Evolutionary conservation across 2,113 vertebrate species (phyloP), one percentile per base, ranked within the genome.

Genomic region (Festucalex cinctus): DNA sequence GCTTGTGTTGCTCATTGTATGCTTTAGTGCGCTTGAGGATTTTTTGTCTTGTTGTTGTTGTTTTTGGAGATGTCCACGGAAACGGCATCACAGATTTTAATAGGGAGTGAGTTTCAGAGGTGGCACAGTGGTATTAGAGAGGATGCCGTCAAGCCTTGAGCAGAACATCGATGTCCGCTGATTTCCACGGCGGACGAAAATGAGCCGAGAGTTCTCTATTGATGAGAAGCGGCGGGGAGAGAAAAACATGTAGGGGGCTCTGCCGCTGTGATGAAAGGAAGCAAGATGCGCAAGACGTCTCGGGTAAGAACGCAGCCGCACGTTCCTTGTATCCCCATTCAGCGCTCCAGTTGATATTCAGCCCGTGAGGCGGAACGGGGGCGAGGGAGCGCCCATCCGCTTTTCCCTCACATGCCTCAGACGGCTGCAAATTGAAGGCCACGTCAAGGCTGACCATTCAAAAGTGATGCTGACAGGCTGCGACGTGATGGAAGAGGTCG

Each of bases 361-460:
- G 66, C 75, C 76, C 78, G 75, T 76, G 80, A 79, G 68, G 51
- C 58, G 63, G 71, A 77, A 76, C 66, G 46, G 57, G 57, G 56
- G 43, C 59, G 53, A 71, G 61, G 49, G 70, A 24, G 82, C 60
- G 65, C 70, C 63, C 26, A 71, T 78, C 75, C 54, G 54, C 70
- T 74, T 66, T 66, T 44, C 62, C 43, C 43, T 68, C 48, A 66
- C 67, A 43, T 76, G 72, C 66, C 84, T 85, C 78, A 63, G 68
- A 48, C 75, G 56, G 82, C 77, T 84, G 75, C 84, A 90, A 89
- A 88, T 81, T 87, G 83, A 87, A 88, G 83, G 79, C 60, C 72
- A 72, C 61, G 35, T 85, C 85, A 72, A 56, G 69, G 69, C 65
- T 57, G 68, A 81, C 79, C 77, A 75, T 81, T 83, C 84, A 81